Percentiles rank a stretch among this genome's conserved stretches.
These are phyloP conservation scores for Alligator sinensis DNA, from an alignment of 2,113 vertebrate species.

Conservation along the genomic window DNA sequence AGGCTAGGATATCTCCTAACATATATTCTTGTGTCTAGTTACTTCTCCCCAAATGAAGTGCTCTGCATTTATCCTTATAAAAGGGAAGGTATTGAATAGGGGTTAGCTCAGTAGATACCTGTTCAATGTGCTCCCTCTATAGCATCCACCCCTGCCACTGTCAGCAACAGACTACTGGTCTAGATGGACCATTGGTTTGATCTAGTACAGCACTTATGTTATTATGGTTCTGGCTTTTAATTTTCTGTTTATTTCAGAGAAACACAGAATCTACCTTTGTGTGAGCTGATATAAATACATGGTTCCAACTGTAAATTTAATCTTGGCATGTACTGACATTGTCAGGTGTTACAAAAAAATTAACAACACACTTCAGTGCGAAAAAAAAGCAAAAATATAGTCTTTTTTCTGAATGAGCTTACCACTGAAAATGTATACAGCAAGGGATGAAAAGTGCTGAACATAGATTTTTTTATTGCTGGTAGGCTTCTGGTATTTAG, in stretches of 20 bases:
- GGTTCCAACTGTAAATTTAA: neutral
- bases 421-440: neutral
- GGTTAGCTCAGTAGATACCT: too few relatives aligned
- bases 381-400: neutral
- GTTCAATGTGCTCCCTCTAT: too few relatives aligned
- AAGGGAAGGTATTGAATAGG: too few relatives aligned
- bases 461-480: neutral
- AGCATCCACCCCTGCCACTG: too few relatives aligned
- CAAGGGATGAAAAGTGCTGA: neutral
- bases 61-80: too few relatives aligned
- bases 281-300: neutral
- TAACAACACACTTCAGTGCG: neutral
- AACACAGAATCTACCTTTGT: neutral
- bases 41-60: too few relatives aligned
- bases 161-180: too few relatives aligned
- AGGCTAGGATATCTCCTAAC: too few relatives aligned
- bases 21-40: too few relatives aligned
- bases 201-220: too few relatives aligned
- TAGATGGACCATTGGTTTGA: too few relatives aligned
- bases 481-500: neutral
- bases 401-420: neutral
- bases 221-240: neutral
- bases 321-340: neutral
- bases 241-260: too few relatives aligned
- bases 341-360: neutral